Conservation (phyloP, 2,113 vertebrate genomes). For the Zeus faber region DNA sequence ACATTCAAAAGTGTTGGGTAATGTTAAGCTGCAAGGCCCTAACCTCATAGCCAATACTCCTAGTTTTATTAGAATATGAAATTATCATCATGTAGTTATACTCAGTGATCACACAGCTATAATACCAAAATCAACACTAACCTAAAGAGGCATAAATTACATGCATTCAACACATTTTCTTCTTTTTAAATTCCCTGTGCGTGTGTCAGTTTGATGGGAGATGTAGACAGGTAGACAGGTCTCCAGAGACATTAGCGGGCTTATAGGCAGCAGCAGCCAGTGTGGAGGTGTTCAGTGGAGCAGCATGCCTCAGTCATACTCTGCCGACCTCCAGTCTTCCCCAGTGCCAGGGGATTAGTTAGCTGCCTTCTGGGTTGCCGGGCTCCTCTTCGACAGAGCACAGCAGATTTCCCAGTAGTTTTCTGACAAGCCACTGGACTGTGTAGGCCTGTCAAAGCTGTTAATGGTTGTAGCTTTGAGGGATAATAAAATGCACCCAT, state of each 20-base stretch:
- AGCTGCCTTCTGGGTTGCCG: constrained; percentile 29
- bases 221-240: constrained; percentile 20
- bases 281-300: constrained; percentile 45
- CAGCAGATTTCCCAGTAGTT: constrained; percentile 27
- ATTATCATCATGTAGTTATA: too few species aligned
- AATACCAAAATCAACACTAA: too few species aligned
- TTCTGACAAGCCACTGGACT: constrained; percentile 53
- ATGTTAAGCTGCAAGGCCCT: too few species aligned
- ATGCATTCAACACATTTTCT: too few species aligned
- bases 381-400: constrained; percentile 43
- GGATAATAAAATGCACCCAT: constrained; percentile 6
- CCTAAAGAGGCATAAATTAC: too few species aligned
- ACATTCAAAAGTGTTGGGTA: constrained; percentile 7
- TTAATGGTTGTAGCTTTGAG: constrained; percentile 36
- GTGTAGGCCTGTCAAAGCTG: constrained; percentile 46
- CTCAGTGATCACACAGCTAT: too few species aligned
- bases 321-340: constrained; percentile 27
- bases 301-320: constrained; percentile 43
- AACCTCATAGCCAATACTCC: too few species aligned
- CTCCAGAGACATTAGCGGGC: constrained; percentile 20
- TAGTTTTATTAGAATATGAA: too few species aligned
- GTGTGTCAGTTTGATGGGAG: constrained; percentile 20
- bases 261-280: background rate
- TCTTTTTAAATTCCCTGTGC: too few species aligned
- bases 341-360: constrained; percentile 54